Conservation (phyloP, 2,888 invertebrate genomes). For the Hecatera dysodea region DNA sequence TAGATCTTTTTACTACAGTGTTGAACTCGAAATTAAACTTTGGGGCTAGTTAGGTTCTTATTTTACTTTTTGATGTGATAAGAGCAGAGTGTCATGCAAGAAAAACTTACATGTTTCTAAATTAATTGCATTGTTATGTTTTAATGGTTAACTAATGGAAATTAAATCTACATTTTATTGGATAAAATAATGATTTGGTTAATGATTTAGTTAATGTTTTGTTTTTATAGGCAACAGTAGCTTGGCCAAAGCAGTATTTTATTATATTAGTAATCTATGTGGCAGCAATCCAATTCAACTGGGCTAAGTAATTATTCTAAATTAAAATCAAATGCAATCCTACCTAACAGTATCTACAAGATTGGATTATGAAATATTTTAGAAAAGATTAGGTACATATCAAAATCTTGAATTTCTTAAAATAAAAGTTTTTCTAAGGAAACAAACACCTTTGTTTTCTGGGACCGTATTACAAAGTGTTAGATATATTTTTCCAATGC, state of each 20-base stretch:
- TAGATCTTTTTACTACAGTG: constrained; percentile 12
- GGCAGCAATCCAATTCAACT: constrained; percentile 55
- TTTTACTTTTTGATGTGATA: constrained; percentile 1
- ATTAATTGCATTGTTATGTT: not conserved
- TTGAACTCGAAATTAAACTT: not conserved
- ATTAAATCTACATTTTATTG: constrained; percentile 13
- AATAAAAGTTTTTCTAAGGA: not conserved
- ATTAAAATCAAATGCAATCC: constrained; percentile 3
- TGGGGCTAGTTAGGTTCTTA: not conserved
- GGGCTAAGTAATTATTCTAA: constrained; percentile 18
- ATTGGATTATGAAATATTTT: not conserved
- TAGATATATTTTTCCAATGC: not conserved
- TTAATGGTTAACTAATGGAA: constrained; percentile 22
- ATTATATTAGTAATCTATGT: constrained; percentile 31
- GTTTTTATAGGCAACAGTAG: constrained; percentile 40
- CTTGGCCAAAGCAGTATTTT: constrained; percentile 50
- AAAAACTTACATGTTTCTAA: constrained; percentile 27
- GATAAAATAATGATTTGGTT: constrained; percentile 11
- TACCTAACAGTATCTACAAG: not conserved
- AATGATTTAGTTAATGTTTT: constrained; percentile 14
- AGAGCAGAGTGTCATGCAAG: constrained; percentile 46
- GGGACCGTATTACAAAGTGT: not conserved
- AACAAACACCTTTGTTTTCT: not conserved
- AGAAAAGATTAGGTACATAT: too few relatives aligned
- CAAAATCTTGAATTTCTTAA: not conserved